Percentiles rank a stretch among this genome's conserved stretches.
Evolutionary conservation across 1,140 invertebrate species (phyloP).

Genomic region (Dryas iulia): DNA sequence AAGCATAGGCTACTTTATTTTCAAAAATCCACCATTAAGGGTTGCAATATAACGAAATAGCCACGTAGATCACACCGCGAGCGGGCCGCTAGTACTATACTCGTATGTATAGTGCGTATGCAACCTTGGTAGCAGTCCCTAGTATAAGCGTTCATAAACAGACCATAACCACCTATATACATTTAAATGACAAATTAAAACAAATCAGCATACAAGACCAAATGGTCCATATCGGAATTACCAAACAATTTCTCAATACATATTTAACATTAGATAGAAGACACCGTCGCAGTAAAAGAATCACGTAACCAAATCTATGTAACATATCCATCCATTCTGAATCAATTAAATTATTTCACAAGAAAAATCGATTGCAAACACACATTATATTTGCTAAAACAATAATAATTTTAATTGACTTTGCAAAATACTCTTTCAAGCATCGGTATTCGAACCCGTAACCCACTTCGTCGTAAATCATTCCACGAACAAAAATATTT

Average conservation of each 20-base stretch:
- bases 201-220: background rate
- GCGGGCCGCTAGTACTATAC: too few species aligned
- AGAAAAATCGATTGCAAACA: background rate
- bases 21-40: too few species aligned
- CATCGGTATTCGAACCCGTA: background rate
- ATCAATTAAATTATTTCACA: background rate
- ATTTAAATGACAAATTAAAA: constrained; percentile 10
- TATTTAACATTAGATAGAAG: constrained; percentile 2
- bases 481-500: constrained; percentile 30
- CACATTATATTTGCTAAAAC: background rate
- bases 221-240: constrained; percentile 8
- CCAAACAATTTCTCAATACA: constrained; percentile 9
- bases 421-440: background rate
- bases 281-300: constrained; percentile 2
- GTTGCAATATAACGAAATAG: too few species aligned
- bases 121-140: too few species aligned
- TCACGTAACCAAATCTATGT: constrained; percentile 4
- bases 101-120: too few species aligned
- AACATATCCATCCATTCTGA: background rate
- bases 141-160: too few species aligned
- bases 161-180: too few species aligned
- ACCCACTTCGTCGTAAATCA: constrained; percentile 50
- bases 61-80: too few species aligned
- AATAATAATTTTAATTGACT: constrained; percentile 12
- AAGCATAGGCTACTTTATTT: too few species aligned